A percentile compares a stretch with the other conserved stretches of the same genome.
Evolutionary conservation across 2,113 vertebrate species (phyloP).

Genomic region (Pandion haliaetus): DNA sequence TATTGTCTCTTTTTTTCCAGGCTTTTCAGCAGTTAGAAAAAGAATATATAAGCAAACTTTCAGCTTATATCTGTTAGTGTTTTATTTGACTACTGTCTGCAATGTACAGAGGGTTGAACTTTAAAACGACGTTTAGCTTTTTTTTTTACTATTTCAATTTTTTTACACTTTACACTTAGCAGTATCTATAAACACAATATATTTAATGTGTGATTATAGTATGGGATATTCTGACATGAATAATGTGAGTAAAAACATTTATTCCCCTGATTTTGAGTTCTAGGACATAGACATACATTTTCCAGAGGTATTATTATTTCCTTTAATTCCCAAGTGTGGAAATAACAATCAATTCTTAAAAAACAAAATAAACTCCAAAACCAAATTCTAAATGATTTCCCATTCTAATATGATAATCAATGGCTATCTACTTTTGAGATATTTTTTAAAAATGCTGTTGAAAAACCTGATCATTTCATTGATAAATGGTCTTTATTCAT

Average conservation of each 20-base stretch:
- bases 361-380: not conserved
- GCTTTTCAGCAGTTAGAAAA: not conserved
- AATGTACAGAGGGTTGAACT: not conserved
- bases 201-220: not conserved
- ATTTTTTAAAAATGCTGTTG: not conserved
- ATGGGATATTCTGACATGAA: not conserved
- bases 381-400: rapidly evolving
- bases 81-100: not conserved
- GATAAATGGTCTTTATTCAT: not conserved
- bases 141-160: not conserved
- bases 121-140: not conserved
- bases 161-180: not conserved
- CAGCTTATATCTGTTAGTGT: not conserved
- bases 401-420: not conserved
- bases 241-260: not conserved
- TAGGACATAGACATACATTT: not conserved
- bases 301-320: not conserved
- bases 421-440: not conserved
- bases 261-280: not conserved
- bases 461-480: not conserved
- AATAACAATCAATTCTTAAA: not conserved
- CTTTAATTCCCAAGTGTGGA: not conserved
- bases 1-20: not conserved
- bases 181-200: not conserved
- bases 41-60: not conserved